Conservation (phyloP, 1,140 invertebrate genomes). For the Drosophila kurseongensis region DNA sequence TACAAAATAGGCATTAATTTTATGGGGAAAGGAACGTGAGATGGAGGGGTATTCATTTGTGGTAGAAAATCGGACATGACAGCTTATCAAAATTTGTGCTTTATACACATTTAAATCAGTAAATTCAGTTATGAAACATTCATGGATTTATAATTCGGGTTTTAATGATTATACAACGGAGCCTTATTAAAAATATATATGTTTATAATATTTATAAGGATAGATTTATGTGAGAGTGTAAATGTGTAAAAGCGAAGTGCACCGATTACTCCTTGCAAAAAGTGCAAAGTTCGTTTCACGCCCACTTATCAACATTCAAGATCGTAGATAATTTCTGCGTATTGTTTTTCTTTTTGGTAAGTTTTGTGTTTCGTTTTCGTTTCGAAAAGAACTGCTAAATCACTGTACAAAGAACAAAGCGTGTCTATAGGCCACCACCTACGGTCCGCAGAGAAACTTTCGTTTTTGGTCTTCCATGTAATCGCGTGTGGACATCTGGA, state of each 20-base stretch:
- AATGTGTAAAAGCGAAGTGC: slow-evolving; percentile 10
- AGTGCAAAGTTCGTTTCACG: slow-evolving; percentile 19
- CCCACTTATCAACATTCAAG: slow-evolving; percentile 46
- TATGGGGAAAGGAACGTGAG: slow-evolving; percentile 19
- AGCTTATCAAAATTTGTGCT: slow-evolving; percentile 46
- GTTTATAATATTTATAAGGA: slow-evolving; percentile 25
- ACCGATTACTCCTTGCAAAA: not conserved
- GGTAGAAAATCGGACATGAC: slow-evolving; percentile 14
- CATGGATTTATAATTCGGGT: not conserved
- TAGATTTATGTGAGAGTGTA: slow-evolving; percentile 41
- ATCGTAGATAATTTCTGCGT: slow-evolving; percentile 45
- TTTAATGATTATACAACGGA: slow-evolving; percentile 9
- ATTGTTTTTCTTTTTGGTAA: slow-evolving; percentile 41
- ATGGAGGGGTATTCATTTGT: slow-evolving; percentile 6
- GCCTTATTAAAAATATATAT: slow-evolving; percentile 37
- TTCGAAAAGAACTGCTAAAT: slow-evolving; percentile 64
- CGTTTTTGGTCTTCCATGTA: slow-evolving; percentile 82
- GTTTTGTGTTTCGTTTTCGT: slow-evolving; percentile 62
- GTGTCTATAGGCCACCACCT: slow-evolving; percentile 6
- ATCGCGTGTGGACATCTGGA: slow-evolving; percentile 82
- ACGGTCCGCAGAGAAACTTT: slow-evolving; percentile 76
- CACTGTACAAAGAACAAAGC: slow-evolving; percentile 65
- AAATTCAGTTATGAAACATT: slow-evolving; percentile 13
- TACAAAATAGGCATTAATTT: slow-evolving; percentile 30
- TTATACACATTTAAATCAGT: slow-evolving; percentile 9